These are phyloP conservation scores for Parochlus steinenii DNA, from an alignment of 2,888 invertebrate species.

Conservation along the genomic window DNA sequence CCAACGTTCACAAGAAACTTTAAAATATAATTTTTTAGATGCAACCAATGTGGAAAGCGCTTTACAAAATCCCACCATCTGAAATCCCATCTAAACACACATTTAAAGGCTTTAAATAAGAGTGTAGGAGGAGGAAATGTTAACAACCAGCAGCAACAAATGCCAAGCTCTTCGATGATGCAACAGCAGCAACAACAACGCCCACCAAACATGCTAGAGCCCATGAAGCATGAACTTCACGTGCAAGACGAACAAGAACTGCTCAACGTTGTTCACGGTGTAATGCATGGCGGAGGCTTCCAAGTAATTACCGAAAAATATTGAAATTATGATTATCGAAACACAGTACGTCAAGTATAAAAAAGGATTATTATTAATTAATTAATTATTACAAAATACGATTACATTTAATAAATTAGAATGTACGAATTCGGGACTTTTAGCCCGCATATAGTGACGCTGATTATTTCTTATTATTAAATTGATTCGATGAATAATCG, in stretches of 20 bases:
- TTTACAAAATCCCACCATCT: conserved; percentile 12
- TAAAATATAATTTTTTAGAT: background rate
- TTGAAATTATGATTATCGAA: no score
- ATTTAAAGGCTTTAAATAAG: conserved; percentile 13
- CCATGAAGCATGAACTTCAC: background rate
- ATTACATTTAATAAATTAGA: no score
- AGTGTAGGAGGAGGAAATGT: background rate
- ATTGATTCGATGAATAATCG: no score
- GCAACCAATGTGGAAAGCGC: conserved; percentile 7
- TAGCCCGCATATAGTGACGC: no score
- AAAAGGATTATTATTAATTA: no score
- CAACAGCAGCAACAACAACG: background rate
- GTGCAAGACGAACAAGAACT: conserved; percentile 7
- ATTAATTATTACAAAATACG: no score
- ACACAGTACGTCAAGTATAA: no score
- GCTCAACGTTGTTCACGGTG: conserved; percentile 6
- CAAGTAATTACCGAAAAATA: no score
- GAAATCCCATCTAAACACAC: conserved; percentile 11
- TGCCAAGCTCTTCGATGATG: background rate
- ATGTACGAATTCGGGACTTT: no score
- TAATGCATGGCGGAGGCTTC: no score
- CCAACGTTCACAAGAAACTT: no score
- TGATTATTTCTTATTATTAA: no score
- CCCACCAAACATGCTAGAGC: background rate
- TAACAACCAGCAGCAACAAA: background rate